A percentile compares a stretch with the other conserved stretches of the same genome.
These are phyloP conservation scores for Megathymus violae DNA, from an alignment of 1,140 invertebrate genomes.

Conservation along the genomic window DNA sequence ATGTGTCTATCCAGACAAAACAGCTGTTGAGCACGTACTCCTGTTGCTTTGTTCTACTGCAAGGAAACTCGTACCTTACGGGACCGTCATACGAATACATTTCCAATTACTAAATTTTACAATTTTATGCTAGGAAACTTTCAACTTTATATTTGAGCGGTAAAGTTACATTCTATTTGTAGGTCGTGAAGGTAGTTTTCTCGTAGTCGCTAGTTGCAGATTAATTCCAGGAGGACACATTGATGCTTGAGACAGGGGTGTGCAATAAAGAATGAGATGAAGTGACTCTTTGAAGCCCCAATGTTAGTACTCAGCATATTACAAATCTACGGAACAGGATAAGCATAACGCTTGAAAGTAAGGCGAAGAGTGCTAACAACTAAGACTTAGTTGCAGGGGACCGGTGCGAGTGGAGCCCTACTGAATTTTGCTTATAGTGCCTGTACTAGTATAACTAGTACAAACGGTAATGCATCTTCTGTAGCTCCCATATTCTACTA, in stretches of 20 bases:
- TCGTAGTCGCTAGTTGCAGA: slow-evolving; percentile 14
- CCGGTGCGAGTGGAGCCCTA: not conserved
- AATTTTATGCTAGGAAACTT: slow-evolving; percentile 12
- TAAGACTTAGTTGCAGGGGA: slow-evolving; percentile 11
- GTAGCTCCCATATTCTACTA: not conserved
- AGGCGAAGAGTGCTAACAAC: slow-evolving; percentile 22
- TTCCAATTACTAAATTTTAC: not conserved
- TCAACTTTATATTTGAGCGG: slow-evolving; percentile 17
- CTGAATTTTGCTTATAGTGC: not conserved
- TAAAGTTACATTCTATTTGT: slow-evolving; percentile 25
- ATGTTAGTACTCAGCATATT: slow-evolving; percentile 29
- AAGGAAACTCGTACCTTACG: slow-evolving; percentile 39
- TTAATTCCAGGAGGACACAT: slow-evolving; percentile 34
- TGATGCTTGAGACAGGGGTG: slow-evolving; percentile 28
- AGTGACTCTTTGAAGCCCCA: slow-evolving; percentile 25
- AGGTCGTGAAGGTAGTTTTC: slow-evolving; percentile 3
- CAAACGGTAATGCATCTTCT: not conserved
- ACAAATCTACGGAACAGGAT: slow-evolving; percentile 30
- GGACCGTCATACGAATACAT: not conserved
- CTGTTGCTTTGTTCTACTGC: not conserved
- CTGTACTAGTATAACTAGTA: not conserved
- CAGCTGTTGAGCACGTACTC: slow-evolving; percentile 48
- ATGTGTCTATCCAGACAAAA: slow-evolving; percentile 45
- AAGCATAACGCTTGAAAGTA: slow-evolving; percentile 12
- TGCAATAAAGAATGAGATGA: slow-evolving; percentile 26